A percentile compares a stretch with the other conserved stretches of the same genome.
Evolutionary conservation across 2,888 invertebrate genomes (phyloP).

Genomic region (Vesta saturnalis): DNA sequence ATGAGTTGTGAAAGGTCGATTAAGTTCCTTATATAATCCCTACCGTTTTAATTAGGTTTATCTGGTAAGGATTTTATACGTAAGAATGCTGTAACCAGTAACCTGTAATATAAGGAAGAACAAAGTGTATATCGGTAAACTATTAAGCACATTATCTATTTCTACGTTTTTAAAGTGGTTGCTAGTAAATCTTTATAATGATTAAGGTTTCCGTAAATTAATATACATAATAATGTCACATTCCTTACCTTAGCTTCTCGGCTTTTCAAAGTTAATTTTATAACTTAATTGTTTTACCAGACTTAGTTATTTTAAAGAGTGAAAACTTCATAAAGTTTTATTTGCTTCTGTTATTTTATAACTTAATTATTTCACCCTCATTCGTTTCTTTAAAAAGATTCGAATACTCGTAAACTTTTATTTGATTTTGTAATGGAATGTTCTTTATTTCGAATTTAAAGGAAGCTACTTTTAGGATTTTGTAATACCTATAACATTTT

Average conservation of each 20-base stretch:
- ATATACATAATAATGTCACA: slow-evolving; percentile 20
- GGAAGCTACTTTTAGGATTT: background rate
- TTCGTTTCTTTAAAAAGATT: slow-evolving; percentile 30
- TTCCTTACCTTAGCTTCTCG: slow-evolving; percentile 23
- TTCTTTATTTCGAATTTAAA: slow-evolving; percentile 18
- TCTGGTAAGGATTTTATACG: slow-evolving; percentile 23
- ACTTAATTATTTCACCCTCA: slow-evolving; percentile 32
- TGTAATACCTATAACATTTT: slow-evolving; percentile 15
- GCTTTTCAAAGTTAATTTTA: slow-evolving; percentile 32
- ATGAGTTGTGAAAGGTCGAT: slow-evolving; percentile 25
- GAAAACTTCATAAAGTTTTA: slow-evolving; percentile 33
- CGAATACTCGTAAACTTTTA: slow-evolving; percentile 34
- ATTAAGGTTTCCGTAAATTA: no score
- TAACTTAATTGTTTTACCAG: slow-evolving; percentile 29
- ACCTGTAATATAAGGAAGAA: slow-evolving; percentile 12
- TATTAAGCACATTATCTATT: no score
- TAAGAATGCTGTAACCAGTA: slow-evolving; percentile 21
- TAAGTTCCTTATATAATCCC: slow-evolving; percentile 28
- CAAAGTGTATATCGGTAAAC: background rate
- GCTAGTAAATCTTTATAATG: no score
- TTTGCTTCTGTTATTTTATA: slow-evolving; percentile 33
- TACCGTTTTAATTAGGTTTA: slow-evolving; percentile 27
- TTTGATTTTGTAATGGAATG: slow-evolving; percentile 31
- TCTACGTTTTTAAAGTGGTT: no score
- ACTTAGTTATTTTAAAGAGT: slow-evolving; percentile 30